A percentile compares a stretch with the other conserved stretches of the same genome.
Evolutionary conservation across 2,888 invertebrate species (phyloP).

Genomic region (Dicranocentrus wangi): DNA sequence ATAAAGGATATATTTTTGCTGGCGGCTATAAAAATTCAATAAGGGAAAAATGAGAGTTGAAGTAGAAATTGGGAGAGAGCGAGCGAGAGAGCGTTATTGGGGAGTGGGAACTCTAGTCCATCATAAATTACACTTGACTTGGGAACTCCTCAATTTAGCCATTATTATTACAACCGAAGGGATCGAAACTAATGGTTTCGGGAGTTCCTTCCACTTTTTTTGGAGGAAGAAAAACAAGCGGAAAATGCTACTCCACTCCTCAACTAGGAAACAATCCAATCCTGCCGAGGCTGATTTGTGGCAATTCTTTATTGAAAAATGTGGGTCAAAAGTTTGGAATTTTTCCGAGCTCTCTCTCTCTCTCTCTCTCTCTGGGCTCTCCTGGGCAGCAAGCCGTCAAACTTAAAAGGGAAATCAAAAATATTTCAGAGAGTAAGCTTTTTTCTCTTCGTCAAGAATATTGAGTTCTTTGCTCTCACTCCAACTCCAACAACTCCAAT

Average conservation of each 20-base stretch:
- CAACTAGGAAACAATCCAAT: conserved; percentile 27
- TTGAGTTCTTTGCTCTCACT: no score
- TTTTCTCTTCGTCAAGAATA: no score
- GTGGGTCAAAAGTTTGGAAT: conserved; percentile 13
- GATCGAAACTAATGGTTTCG: neutral
- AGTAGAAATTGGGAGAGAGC: neutral
- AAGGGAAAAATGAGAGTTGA: no score
- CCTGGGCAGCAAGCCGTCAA: no score
- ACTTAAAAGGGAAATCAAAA: no score
- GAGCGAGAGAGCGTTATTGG: conserved; percentile 12
- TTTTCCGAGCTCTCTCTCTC: conserved; percentile 1
- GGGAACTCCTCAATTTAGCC: neutral
- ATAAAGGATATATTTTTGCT: neutral
- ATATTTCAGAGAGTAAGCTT: no score
- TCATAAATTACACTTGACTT: neutral
- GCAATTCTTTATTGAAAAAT: conserved; percentile 19
- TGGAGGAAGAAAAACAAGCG: neutral
- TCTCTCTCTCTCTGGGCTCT: no score
- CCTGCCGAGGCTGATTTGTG: conserved; percentile 18
- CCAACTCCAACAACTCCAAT: neutral
- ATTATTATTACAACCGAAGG: neutral
- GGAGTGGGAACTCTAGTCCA: neutral
- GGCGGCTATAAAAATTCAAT: conserved; percentile 10
- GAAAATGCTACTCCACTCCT: conserved; percentile 15
- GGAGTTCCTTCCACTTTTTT: no score